Base-by-base conservation (phyloP, 2,797 vertebrate genomes). In the Spea hammondii region DNA sequence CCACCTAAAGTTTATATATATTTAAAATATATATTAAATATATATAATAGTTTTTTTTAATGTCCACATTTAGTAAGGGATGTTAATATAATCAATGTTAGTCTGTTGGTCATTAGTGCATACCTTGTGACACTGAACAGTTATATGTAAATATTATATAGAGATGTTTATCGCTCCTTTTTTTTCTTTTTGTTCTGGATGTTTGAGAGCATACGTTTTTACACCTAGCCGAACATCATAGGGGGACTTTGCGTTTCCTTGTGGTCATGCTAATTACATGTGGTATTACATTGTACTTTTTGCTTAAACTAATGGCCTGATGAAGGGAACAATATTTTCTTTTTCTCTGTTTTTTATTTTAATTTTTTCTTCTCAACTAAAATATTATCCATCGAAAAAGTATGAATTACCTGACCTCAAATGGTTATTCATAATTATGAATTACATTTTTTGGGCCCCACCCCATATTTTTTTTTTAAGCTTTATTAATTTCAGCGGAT, bases 261-360 rank as follows among this genome's bases (percentile, higher is more conserved):
- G 87, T 89, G 86, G 88, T 86, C 80, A 17, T 91, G 88, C 93
- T 91, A 88, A 91, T 88, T 89, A 91, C 85, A 90, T 91, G 90
- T 92, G 86, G 89, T 90, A 89, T 90, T 90, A 85, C 85, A 51
- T 82, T 76, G 80, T 88, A 5, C 6, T 75, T 84, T 89, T 89
- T 91, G 83, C 82, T 91, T 92, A 93, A 90, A 92, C 92, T 90
- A 87, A 90, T 93, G 89, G 91, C 93, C 92, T 92, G 92, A 95
- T 94, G 94, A 95, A 95, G 95, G 94, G 94, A 96, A 94, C 93
- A 94, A 93, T 91, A 85, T 85, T 86, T 86, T 87, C 86, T 89
- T 87, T 85, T 87, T 85, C 85, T 9, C 85, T 84, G 85, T 83
- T 85, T 67, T 72, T 66, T 72, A 8, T 54, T 66, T 48, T 17